Base-by-base conservation (phyloP, 1,140 invertebrate species). In the Alviniconcha marisindica region DNA sequence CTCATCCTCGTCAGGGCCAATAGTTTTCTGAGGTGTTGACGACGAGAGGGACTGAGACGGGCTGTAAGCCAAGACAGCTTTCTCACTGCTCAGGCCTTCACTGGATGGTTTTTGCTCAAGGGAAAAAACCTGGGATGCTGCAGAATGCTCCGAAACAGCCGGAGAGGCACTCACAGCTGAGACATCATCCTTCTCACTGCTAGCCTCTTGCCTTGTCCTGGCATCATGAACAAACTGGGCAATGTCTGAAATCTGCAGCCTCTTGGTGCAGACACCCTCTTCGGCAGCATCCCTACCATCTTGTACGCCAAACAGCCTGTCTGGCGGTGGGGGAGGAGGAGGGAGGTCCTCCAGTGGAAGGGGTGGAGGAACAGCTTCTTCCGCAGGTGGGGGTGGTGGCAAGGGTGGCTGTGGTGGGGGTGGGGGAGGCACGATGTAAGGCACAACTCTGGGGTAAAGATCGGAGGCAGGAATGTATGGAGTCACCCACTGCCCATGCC, bases 261-360 rank as follows among this genome's bases (percentile, higher is more conserved):
- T n/a, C n/a, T n/a, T n/a, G n/a, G n/a, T n/a, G n/a, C n/a, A n/a
- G n/a, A n/a, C n/a, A n/a, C n/a, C n/a, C n/a, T n/a, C 21, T 12
- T 7, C 48, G 48, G 21, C 48, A 51, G 48, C 48, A 21, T 51
- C 48, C 10, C 21, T 51, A n/a, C n/a, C n/a, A n/a, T n/a, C n/a
- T n/a, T n/a, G n/a, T n/a, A n/a, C n/a, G n/a, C n/a, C n/a, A n/a
- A n/a, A n/a, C n/a, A n/a, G n/a, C n/a, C n/a, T n/a, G n/a, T 66
- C 63, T 33, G 84, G 81, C 7, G 88, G 88, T 40, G 85, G 87
- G 33, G 85, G 86, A 44, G 85, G 84, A 33, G 84, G 84, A 2
- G 66, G 81, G 28, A 77, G 77, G 4, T 60, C 66, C 21, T 40
- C 81, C 31, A 77, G 81, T 15, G 66, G 81, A 31, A 78, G 60